Conservation (phyloP, 2,797 vertebrate species). For the Nasua narica region DNA sequence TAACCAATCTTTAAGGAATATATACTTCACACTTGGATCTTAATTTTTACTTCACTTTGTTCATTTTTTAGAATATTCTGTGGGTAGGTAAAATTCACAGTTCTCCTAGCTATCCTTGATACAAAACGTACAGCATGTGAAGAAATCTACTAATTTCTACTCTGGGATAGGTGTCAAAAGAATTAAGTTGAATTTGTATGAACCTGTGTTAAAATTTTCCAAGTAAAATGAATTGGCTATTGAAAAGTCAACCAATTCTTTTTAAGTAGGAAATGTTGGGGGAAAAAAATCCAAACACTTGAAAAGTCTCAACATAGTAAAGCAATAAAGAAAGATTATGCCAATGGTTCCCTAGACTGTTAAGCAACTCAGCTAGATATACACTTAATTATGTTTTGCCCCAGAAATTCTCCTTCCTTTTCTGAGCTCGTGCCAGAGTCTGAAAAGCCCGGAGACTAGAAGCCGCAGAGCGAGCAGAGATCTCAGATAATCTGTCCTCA, state of each 20-base stretch:
- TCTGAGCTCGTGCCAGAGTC: slow-evolving; percentile 88
- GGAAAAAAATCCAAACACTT: slow-evolving; percentile 1
- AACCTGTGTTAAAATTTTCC: slow-evolving; percentile 19
- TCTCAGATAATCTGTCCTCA: slow-evolving; percentile 89
- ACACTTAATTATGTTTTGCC: slow-evolving; percentile 80
- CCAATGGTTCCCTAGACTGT: slow-evolving; percentile 32
- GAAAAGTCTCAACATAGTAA: slow-evolving; percentile 39
- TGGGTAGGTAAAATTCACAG: neutral
- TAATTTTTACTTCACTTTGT: slow-evolving; percentile 41
- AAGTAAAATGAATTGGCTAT: slow-evolving; percentile 40
- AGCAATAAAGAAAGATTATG: slow-evolving; percentile 48
- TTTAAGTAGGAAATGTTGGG: slow-evolving; percentile 4
- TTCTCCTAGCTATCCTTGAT: neutral
- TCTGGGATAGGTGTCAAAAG: neutral
- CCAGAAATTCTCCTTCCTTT: slow-evolving; percentile 90
- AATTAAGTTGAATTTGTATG: slow-evolving; percentile 38
- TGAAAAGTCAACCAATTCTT: slow-evolving; percentile 33
- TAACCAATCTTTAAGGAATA: neutral
- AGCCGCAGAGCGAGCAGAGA: slow-evolving; percentile 88
- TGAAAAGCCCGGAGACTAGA: slow-evolving; percentile 88
- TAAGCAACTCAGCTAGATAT: neutral
- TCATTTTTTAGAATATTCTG: slow-evolving; percentile 30
- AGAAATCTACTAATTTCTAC: neutral
- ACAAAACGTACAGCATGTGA: neutral
- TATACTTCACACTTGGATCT: neutral